Evolutionary conservation across 1,140 invertebrate species (phyloP), one percentile per base, ranked within the genome.

Genomic region (Brachionus asplanchnoidis): DNA sequence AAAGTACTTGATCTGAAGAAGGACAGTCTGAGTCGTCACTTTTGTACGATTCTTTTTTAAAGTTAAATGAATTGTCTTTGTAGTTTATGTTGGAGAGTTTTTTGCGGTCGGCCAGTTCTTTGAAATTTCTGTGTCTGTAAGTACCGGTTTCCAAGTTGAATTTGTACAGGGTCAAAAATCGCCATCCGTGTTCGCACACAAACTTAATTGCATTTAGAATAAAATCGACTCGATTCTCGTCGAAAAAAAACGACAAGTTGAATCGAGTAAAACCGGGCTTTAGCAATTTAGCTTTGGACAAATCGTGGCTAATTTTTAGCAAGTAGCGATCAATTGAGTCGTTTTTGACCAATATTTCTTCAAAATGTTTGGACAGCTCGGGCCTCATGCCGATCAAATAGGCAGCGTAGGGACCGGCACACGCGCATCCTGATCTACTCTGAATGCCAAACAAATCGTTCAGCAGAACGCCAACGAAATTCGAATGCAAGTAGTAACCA

Each of bases 111-210:
- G 44, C 73, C 2, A 77, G 46, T 23, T 77, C 73, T 28, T 77
- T 77, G 7, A 77, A 77, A 77, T 77, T 77, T 87, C 93, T 93
- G 88, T 96, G 95, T 85, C 93, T 92, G 95, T 95, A 97, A 90
- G 96, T 95, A 0, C 94, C 95, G 7, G 94, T 96, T 88, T 95
- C 93, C 3, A 93, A 92, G 88, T 96, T 95, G 12, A 95, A 91
- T 11, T 93, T 92, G 87, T 97, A 97, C 87, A 95, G 94, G 0
- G 95, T 95, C 50, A 97, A 88, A 40, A 97, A 91, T 87, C 95
- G 95, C 94, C 95, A 96, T 0, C 94, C 95, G 89, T 95, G 93
- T 0, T 94, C 93, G 0, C 95, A 94, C 0, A 96, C 93, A 92
- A 95, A 93, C 89, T 94, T 93, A 14, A 97, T 88, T 1, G 95